A percentile compares a stretch with the other conserved stretches of the same genome.
Conservation (phyloP, 2,888 invertebrate genomes). For the Cabera pusaria region DNA sequence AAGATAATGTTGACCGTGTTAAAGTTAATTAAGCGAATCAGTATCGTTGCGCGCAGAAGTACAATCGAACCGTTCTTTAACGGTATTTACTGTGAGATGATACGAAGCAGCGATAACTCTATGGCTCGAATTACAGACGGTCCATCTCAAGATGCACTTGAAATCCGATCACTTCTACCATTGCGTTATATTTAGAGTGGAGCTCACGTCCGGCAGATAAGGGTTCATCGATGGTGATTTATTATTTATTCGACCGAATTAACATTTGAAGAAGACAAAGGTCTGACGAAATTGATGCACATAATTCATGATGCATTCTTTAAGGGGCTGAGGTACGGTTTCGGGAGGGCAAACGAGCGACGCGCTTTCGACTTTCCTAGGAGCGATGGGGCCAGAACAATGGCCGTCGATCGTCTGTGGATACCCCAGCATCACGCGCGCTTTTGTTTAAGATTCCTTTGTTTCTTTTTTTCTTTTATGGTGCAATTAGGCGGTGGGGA, state of each 20-base stretch:
- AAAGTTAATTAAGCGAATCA: slow-evolving; percentile 61
- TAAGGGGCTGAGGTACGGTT: slow-evolving; percentile 32
- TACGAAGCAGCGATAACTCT: slow-evolving; percentile 27
- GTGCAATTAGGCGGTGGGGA: slow-evolving; percentile 54
- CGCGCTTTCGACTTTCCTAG: slow-evolving; percentile 44
- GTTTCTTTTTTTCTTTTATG: slow-evolving; percentile 61
- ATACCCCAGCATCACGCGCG: slow-evolving; percentile 59
- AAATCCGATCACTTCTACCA: slow-evolving; percentile 49
- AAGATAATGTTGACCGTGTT: slow-evolving; percentile 54
- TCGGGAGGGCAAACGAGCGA: slow-evolving; percentile 32
- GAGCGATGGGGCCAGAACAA: slow-evolving; percentile 59
- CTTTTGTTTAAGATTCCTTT: slow-evolving; percentile 60
- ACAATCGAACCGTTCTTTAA: slow-evolving; percentile 54
- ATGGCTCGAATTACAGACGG: slow-evolving; percentile 49
- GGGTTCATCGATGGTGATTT: slow-evolving; percentile 34
- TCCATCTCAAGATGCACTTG: slow-evolving; percentile 56
- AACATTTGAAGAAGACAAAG: slow-evolving; percentile 61
- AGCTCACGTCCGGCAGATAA: slow-evolving; percentile 24
- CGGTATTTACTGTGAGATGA: slow-evolving; percentile 42
- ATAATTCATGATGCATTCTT: slow-evolving; percentile 64
- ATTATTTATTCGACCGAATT: slow-evolving; percentile 44
- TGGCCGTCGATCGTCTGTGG: slow-evolving; percentile 52
- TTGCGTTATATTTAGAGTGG: slow-evolving; percentile 31
- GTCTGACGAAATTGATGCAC: slow-evolving; percentile 61
- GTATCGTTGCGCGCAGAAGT: slow-evolving; percentile 41